Evolutionary conservation across 2,888 invertebrate species (phyloP).

Genomic region (Mythimna impura): DNA sequence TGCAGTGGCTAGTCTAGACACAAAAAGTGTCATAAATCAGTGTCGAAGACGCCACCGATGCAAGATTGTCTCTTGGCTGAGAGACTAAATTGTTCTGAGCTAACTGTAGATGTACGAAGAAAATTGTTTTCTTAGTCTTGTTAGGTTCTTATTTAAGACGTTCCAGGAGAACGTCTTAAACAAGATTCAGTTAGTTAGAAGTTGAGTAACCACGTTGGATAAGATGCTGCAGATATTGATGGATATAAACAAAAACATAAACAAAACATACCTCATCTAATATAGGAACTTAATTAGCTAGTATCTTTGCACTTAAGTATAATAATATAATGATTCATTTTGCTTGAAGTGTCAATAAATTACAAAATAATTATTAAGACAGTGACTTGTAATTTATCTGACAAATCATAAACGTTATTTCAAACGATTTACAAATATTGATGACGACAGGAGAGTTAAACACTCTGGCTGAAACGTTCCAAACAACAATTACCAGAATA

Average conservation of each 20-base stretch:
- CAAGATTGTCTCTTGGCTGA: slow-evolving; percentile 75
- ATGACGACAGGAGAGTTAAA: not conserved
- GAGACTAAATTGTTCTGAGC: slow-evolving; percentile 59
- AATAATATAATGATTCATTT: not conserved
- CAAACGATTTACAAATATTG: slow-evolving; percentile 35
- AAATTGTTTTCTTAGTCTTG: slow-evolving; percentile 46
- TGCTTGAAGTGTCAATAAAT: not conserved
- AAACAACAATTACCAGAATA: slow-evolving; percentile 18
- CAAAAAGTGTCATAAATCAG: slow-evolving; percentile 80
- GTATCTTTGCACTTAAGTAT: not conserved
- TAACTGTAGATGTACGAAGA: slow-evolving; percentile 44
- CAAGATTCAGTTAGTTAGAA: slow-evolving; percentile 2
- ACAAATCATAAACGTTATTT: slow-evolving; percentile 1
- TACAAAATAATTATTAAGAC: not conserved
- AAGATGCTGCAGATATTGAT: slow-evolving; percentile 18
- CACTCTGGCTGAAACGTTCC: not conserved
- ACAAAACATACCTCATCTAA: slow-evolving; percentile 46
- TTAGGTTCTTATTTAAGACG: slow-evolving; percentile 31
- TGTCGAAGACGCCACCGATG: slow-evolving; percentile 74
- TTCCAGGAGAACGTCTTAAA: not conserved
- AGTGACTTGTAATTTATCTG: not conserved
- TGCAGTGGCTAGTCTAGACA: slow-evolving; percentile 72
- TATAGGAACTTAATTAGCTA: not conserved
- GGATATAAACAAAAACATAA: slow-evolving; percentile 63
- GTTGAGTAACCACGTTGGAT: slow-evolving; percentile 26